Percentiles rank a stretch among this genome's conserved stretches.
Evolutionary conservation across 2,113 vertebrate genomes (phyloP).

Genomic region (Chloropsis hardwickii): DNA sequence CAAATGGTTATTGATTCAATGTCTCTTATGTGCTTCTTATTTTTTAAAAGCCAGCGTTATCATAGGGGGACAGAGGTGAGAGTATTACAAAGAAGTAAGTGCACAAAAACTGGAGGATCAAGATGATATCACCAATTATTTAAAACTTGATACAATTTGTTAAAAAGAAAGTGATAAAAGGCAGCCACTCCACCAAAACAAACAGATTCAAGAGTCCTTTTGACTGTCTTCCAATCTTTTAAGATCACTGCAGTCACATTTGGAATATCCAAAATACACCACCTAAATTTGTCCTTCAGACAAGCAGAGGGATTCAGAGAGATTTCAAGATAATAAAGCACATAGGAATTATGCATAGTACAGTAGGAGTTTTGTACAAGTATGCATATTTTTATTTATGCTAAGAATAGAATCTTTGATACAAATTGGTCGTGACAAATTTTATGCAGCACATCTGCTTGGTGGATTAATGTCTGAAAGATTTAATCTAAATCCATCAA

Average conservation of each 20-base stretch:
- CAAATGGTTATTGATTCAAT: background rate
- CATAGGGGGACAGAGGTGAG: background rate
- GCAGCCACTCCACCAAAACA: background rate
- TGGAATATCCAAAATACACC: background rate
- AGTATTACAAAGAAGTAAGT: background rate
- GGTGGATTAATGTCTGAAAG: constrained; percentile 5
- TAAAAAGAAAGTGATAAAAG: background rate
- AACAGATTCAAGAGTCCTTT: background rate
- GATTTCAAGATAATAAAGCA: background rate
- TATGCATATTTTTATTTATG: constrained; percentile 26
- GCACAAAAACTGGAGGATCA: background rate
- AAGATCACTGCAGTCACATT: background rate
- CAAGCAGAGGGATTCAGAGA: background rate
- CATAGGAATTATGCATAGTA: background rate
- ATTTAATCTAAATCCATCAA: constrained; percentile 54
- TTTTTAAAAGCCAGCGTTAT: background rate
- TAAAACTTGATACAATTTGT: background rate
- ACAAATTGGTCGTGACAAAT: constrained; percentile 34
- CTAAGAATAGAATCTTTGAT: constrained; percentile 6
- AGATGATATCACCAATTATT: background rate
- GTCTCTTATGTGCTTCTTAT: background rate
- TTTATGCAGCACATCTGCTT: constrained; percentile 44
- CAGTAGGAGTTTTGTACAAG: background rate
- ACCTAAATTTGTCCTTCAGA: background rate
- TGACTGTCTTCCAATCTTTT: background rate